phyloP scores from a whole-genome alignment of 1,140 invertebrate species.

The Stegodyphus mimosarum region DNA sequence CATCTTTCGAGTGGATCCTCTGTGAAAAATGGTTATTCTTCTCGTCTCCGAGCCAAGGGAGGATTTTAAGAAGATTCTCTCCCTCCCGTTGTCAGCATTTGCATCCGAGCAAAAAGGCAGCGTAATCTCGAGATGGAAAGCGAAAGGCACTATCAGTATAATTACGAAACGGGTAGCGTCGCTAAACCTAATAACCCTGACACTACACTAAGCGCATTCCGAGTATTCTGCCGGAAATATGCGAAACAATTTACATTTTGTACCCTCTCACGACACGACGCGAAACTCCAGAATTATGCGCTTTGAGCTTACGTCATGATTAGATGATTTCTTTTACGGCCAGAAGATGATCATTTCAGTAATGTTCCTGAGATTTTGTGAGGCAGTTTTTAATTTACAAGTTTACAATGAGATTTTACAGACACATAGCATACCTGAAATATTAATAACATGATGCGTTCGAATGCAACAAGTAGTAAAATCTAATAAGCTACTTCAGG shows the following conservation, averaged over 20 bases:
- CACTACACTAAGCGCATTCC: not conserved
- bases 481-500: too few relatives aligned
- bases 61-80: slow-evolving; percentile 17
- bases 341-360: too few relatives aligned
- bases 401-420: too few relatives aligned
- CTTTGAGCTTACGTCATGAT: slow-evolving; percentile 2
- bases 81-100: slow-evolving; percentile 9
- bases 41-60: not conserved
- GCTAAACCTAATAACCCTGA: not conserved
- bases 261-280: slow-evolving; percentile 6
- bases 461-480: too few relatives aligned
- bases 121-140: slow-evolving; percentile 38
- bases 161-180: slow-evolving; percentile 25
- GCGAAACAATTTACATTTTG: slow-evolving; percentile 38
- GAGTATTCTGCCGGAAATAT: not conserved
- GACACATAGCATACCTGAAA: too few relatives aligned
- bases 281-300: not conserved
- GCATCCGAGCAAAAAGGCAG: not conserved
- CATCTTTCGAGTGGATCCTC: slow-evolving; percentile 49
- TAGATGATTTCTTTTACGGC: not conserved
- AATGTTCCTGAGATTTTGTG: too few relatives aligned
- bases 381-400: too few relatives aligned
- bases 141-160: slow-evolving; percentile 39
- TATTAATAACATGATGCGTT: too few relatives aligned
- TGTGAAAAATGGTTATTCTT: slow-evolving; percentile 38